A percentile compares a stretch with the other conserved stretches of the same genome.
These are phyloP conservation scores for Panagrolaimus sp. DNA, from an alignment of 1,140 invertebrate genomes.

Conservation along the genomic window DNA sequence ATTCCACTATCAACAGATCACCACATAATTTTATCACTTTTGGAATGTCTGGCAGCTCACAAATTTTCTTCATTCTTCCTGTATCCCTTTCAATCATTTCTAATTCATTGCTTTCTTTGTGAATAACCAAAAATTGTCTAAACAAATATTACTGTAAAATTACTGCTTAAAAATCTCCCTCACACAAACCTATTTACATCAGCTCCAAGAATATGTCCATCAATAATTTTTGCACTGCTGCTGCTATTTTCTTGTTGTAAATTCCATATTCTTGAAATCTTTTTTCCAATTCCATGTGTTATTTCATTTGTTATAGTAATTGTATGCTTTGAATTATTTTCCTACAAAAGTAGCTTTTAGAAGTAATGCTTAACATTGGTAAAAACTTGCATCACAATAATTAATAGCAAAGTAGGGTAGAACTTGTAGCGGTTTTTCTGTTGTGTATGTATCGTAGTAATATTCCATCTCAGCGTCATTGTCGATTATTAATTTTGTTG, in stretches of 20 bases:
- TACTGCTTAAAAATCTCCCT: too few species aligned
- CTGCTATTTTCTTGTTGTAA: not conserved
- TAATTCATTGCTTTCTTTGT: not conserved
- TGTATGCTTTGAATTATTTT: not conserved
- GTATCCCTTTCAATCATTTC: not conserved
- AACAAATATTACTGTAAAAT: too few species aligned
- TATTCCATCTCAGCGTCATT: not conserved
- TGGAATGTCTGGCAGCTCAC: not conserved
- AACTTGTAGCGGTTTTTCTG: not conserved
- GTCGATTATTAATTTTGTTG: not conserved
- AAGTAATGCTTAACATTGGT: too few species aligned
- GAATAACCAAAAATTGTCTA: not conserved
- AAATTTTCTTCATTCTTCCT: not conserved
- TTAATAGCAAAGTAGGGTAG: not conserved
- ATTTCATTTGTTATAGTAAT: constrained; percentile 8
- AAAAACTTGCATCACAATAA: too few species aligned
- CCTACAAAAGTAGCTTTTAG: not conserved
- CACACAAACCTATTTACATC: not conserved
- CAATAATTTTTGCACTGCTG: too few species aligned
- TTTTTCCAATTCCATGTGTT: not conserved
- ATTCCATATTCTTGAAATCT: constrained; percentile 3
- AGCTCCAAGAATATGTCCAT: not conserved
- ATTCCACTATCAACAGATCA: not conserved
- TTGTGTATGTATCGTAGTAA: not conserved
- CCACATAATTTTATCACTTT: not conserved